Evolutionary conservation across 1,140 invertebrate genomes (phyloP).

Genomic region (Lucilia cuprina): DNA sequence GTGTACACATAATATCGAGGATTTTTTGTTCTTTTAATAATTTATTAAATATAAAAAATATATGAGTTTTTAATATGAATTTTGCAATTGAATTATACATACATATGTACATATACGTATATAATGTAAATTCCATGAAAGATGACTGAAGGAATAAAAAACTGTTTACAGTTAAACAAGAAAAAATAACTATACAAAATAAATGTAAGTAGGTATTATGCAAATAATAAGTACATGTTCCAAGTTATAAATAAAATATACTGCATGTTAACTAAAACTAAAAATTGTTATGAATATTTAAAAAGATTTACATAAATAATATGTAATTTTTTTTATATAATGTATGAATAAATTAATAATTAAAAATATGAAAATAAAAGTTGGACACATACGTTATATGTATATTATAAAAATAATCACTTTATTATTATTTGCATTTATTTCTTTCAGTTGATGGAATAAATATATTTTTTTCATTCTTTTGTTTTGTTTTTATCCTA

Average conservation of each 20-base stretch:
- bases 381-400: not conserved
- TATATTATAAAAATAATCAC: not conserved
- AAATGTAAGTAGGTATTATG: not conserved
- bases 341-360: not conserved
- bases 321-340: not conserved
- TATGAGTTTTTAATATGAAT: not conserved
- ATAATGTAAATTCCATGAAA: not conserved
- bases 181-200: not conserved
- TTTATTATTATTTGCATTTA: not conserved
- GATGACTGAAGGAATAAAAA: not conserved
- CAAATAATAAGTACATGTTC: too few species aligned
- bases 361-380: not conserved
- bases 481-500: conserved; percentile 8
- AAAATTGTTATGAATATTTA: not conserved
- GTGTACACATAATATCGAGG: too few species aligned
- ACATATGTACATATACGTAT: not conserved
- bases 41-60: too few species aligned
- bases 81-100: not conserved
- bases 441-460: not conserved
- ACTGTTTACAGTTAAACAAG: not conserved
- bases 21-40: too few species aligned
- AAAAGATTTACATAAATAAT: not conserved
- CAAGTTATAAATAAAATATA: too few species aligned
- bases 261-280: too few species aligned
- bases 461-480: conserved; percentile 16